These are phyloP conservation scores for Ctenomys sociabilis DNA, from an alignment of 2,113 vertebrate genomes.

Conservation along the genomic window DNA sequence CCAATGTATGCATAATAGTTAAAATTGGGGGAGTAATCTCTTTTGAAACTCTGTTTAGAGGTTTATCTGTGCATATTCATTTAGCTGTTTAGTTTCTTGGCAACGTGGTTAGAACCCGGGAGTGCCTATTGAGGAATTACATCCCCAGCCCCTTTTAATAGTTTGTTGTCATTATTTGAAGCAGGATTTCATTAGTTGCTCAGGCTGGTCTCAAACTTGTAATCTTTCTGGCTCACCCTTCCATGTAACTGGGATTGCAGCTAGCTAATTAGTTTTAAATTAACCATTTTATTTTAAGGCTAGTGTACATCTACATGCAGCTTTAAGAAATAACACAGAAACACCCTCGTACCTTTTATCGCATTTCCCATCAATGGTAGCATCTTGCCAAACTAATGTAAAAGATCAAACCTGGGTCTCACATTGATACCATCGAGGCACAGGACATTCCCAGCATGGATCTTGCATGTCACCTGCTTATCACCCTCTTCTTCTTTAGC, in stretches of 20 bases:
- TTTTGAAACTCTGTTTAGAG: neutral
- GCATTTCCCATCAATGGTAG: neutral
- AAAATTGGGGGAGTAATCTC: neutral
- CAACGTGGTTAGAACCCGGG: neutral
- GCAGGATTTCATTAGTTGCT: neutral
- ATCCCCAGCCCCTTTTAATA: neutral
- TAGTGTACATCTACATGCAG: neutral
- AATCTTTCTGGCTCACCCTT: neutral
- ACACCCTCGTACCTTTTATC: neutral
- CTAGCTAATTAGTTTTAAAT: constrained; percentile 4
- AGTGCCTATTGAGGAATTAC: neutral
- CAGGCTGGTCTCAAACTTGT: neutral
- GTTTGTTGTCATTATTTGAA: neutral
- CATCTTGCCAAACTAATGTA: neutral
- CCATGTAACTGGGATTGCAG: neutral
- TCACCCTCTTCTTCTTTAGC: neutral
- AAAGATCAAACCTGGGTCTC: neutral
- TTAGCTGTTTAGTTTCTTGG: neutral
- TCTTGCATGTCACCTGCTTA: neutral
- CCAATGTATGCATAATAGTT: neutral
- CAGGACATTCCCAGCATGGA: too few relatives aligned
- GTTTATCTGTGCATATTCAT: neutral
- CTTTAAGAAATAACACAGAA: neutral
- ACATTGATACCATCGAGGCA: neutral
- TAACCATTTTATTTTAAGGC: neutral